Base-by-base conservation (phyloP, 2,113 vertebrate genomes). In the Etia nguti region DNA sequence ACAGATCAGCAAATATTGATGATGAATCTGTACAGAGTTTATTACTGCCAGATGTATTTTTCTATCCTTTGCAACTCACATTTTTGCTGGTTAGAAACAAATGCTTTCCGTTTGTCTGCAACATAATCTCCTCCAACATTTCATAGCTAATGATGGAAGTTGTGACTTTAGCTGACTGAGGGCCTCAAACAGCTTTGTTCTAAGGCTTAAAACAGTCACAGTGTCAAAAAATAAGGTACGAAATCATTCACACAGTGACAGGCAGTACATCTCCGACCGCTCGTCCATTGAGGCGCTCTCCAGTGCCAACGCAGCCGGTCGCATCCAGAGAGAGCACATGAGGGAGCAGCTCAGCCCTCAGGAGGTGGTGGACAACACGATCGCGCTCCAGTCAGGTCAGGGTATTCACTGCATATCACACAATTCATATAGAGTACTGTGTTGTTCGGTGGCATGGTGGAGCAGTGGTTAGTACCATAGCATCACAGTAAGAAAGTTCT, bases 311-410 rank as follows among this genome's bases (percentile, higher is more conserved):
- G 97, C 96, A 3, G 94, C 96, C 4, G 96, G 96, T 9, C 95
- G 95, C 29, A 95, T 98, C 89, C 97, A 96, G 55, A 93, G 95
- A 62, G 93, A 97, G 87, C 92, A 89, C 22, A 60, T 96, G 55
- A 95, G 95, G 6, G 97, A 97, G 88, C 95, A 97, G 73, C 88
- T 95, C 16, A 97, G 95, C 55, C 95, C 96, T n/a, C 93, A 91
- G 62, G 97, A 97, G 95, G 96, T 96, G 60, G 92, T 94, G 79
- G 97, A 98, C 94, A 97, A 96, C 91, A 96, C 34, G 9, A 84
- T 94, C 24, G 97, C 96, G 22, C 95, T 98, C 91, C 97, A 98
- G 94, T 96, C 97, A 92, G 97, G 97, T 98, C 83, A 92, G 91
- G 12, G n/a, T 41, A 52, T 6, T 7, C 0, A 55, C 41, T 6